phyloP scores from a whole-genome alignment of 2,113 vertebrate species.

The Gallinago paraguaiae region DNA sequence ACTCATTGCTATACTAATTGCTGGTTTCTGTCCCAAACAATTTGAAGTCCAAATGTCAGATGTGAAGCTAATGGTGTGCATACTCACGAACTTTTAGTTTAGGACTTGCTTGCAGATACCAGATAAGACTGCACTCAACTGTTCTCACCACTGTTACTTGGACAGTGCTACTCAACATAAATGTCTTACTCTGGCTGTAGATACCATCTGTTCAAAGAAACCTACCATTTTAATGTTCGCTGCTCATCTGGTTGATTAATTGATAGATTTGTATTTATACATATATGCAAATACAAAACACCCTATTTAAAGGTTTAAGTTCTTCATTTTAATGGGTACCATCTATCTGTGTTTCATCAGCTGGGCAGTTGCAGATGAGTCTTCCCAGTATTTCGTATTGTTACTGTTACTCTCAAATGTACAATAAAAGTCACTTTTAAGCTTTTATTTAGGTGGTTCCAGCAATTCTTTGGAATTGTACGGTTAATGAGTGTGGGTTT shows the following conservation, averaged over 20 bases:
- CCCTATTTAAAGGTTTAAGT: neutral
- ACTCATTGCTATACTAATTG: neutral
- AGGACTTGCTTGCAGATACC: neutral
- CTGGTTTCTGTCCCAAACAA: neutral
- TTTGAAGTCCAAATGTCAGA: neutral
- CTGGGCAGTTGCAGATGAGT: neutral
- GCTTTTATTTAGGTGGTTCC: slow-evolving; percentile 38
- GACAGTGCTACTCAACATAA: neutral
- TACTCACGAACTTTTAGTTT: neutral
- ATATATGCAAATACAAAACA: neutral
- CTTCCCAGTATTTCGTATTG: neutral
- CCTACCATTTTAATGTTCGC: neutral
- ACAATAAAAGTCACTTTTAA: slow-evolving; percentile 29
- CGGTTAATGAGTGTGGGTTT: slow-evolving; percentile 39
- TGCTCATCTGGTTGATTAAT: neutral
- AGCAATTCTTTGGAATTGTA: slow-evolving; percentile 31
- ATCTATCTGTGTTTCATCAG: neutral
- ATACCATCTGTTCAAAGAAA: neutral
- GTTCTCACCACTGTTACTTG: neutral
- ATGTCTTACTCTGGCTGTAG: neutral
- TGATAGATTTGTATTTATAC: neutral
- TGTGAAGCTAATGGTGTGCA: neutral
- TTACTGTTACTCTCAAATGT: neutral
- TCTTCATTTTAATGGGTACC: neutral
- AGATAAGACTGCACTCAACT: neutral